A percentile compares a stretch with the other conserved stretches of the same genome.
These are phyloP conservation scores for Myanophis thanlyinensis DNA, from an alignment of 2,113 vertebrate species.

Conservation along the genomic window DNA sequence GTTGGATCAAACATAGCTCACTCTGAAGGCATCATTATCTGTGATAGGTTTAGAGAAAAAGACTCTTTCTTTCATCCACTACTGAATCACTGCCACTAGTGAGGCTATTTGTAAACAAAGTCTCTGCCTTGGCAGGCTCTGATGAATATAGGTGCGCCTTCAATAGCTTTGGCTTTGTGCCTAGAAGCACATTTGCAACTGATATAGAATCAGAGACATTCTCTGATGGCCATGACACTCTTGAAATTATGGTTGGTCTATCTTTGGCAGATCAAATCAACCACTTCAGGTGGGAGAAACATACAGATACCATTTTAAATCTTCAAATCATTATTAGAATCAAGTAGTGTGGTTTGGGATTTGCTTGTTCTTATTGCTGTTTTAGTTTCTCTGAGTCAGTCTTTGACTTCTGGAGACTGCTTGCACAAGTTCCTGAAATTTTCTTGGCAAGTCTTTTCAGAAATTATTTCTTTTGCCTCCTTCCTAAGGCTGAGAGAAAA, in stretches of 20 bases:
- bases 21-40: neutral
- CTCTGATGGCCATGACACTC: neutral
- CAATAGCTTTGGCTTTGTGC: neutral
- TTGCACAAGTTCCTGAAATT: neutral
- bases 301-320: neutral
- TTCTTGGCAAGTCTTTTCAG: neutral
- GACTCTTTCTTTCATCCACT: neutral
- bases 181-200: neutral
- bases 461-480: neutral
- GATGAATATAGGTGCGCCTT: neutral
- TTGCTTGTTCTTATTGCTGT: neutral
- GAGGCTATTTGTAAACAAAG: neutral
- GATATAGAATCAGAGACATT: neutral
- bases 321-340: neutral
- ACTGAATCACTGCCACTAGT: neutral
- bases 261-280: neutral
- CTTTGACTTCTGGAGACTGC: neutral
- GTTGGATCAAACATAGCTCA: neutral
- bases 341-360: neutral
- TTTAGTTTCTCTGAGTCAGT: neutral
- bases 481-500: neutral
- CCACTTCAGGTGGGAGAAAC: neutral
- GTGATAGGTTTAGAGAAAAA: neutral
- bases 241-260: neutral
- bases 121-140: neutral